Evolutionary conservation across 2,797 vertebrate genomes (phyloP).

Genomic region (Holocentrus rufus): DNA sequence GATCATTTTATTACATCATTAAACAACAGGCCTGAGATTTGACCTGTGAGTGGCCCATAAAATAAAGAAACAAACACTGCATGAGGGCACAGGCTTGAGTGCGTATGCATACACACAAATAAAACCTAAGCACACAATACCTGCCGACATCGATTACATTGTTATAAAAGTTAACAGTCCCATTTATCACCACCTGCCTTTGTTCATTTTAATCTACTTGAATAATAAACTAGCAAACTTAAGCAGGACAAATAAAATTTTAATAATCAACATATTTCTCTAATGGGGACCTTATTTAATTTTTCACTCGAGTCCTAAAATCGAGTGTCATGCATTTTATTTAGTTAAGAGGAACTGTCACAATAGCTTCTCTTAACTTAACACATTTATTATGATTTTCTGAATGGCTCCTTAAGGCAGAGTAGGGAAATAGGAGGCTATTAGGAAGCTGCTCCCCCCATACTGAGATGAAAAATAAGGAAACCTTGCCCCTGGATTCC

Average conservation of each 20-base stretch:
- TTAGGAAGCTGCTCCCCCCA: too few relatives aligned
- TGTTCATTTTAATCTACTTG: too few relatives aligned
- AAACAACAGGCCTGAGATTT: background rate
- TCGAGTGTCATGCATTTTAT: background rate
- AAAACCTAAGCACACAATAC: background rate
- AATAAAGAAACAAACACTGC: background rate
- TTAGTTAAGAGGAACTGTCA: background rate
- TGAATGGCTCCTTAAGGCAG: too few relatives aligned
- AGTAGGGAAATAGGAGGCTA: too few relatives aligned
- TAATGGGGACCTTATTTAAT: background rate
- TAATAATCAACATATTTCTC: background rate
- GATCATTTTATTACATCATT: slow-evolving; percentile 13
- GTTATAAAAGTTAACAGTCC: too few relatives aligned
- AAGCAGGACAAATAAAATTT: too few relatives aligned
- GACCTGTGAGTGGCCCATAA: background rate
- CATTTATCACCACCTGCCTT: too few relatives aligned
- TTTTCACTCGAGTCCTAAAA: too few relatives aligned
- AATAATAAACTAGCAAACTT: too few relatives aligned
- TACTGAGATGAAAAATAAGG: background rate
- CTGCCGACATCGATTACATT: too few relatives aligned
- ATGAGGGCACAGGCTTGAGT: background rate
- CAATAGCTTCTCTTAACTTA: too few relatives aligned
- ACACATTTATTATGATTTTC: too few relatives aligned
- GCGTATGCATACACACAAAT: background rate
- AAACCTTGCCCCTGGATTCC: background rate